Base-by-base conservation (phyloP, 2,888 invertebrate genomes). In the Acrocera orbiculus region DNA sequence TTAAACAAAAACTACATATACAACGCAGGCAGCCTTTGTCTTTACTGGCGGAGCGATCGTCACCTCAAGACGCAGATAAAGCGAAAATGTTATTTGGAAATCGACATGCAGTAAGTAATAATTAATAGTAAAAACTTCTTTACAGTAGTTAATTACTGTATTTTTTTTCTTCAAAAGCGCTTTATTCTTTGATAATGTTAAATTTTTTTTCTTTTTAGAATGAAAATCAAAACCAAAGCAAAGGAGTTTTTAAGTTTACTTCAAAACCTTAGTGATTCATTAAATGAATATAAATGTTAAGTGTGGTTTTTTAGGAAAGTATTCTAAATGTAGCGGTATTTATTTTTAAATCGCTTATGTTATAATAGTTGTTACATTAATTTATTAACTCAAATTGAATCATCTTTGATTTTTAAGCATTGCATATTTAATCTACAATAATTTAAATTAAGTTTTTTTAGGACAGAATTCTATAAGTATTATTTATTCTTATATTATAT, bases 31-130 rank as follows among this genome's bases (percentile, higher is more conserved):
- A 66, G 34, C 65, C 68, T 16, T 42, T 58, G 3, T 63, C 66
- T 5, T 65, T 66, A 2, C 65, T 69, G 4, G 69, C 71, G 8
- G 70, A 75, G 15, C 76, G 77, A 45, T 73, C 77, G 11, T 77
- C 73, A 33, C 89, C 89, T 2, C 82, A 83, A 42, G 92, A 92
- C 55, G 90, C 92, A 52, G 93, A 95, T 53, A 95, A 95, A 58
- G 93, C 90, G 6, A 72, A 87, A 45, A 76, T 95, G 63, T 63
- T 92, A 25, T 75, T 95, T 35, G 93, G 93, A 27, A 76, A 70
- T 45, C 53, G 67, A 45, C 48, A 58, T 41, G 47, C 54, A 43
- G 59, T 60, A 27, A 49, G 49, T 45, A 5, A 4, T 31, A 10
- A 5, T 34, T 30, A 28, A 13, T n/a, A 13, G n/a, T n/a, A n/a